These are phyloP conservation scores for Chaetodon auriga DNA, from an alignment of 2,113 vertebrate species.

Conservation along the genomic window DNA sequence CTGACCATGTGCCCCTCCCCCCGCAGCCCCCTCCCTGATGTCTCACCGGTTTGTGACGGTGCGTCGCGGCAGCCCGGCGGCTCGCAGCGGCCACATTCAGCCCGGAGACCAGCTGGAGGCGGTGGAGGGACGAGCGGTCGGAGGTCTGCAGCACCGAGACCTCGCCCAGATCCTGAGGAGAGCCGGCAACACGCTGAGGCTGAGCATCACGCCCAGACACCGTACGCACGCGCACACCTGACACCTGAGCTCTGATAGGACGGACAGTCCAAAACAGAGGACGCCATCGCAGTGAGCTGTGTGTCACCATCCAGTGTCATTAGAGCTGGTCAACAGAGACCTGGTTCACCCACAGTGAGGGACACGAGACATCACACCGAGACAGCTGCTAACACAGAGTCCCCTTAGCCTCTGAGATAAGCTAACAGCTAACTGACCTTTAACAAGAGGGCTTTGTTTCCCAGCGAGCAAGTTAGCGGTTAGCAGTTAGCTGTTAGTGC, in stretches of 20 bases:
- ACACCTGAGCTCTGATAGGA: too few species aligned
- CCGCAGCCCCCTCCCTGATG: slow-evolving; percentile 75
- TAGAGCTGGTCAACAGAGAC: neutral
- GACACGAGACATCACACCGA: too few species aligned
- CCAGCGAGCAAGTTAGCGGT: too few species aligned
- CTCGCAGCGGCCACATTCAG: slow-evolving; percentile 82
- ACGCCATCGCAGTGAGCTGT: too few species aligned
- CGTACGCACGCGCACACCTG: slow-evolving; percentile 34
- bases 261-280: too few species aligned
- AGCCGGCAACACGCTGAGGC: slow-evolving; percentile 83
- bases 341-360: too few species aligned
- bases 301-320: too few species aligned
- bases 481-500: too few species aligned
- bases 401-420: too few species aligned
- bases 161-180: slow-evolving; percentile 85
- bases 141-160: slow-evolving; percentile 80
- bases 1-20: neutral
- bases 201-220: slow-evolving; percentile 79
- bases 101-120: slow-evolving; percentile 84
- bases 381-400: too few species aligned
- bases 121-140: slow-evolving; percentile 78
- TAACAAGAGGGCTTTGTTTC: too few species aligned
- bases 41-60: slow-evolving; percentile 84
- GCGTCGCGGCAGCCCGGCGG: slow-evolving; percentile 83
- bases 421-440: too few species aligned